Conservation (phyloP, 1,140 invertebrate species). For the Drosophila asahinai region DNA sequence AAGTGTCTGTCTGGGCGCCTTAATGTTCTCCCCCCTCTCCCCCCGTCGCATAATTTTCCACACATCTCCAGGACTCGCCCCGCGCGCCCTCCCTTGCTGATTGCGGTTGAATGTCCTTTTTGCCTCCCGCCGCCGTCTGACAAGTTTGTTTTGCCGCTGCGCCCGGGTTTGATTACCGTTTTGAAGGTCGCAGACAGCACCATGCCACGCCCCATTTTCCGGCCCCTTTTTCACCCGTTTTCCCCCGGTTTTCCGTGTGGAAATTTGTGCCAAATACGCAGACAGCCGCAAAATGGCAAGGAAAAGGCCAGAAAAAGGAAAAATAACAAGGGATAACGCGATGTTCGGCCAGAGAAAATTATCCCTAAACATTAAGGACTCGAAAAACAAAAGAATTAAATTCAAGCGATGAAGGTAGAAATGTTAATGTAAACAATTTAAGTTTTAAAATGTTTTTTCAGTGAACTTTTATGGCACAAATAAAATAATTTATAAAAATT, state of each 20-base stretch:
- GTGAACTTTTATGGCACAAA: no score
- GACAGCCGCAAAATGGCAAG: conserved; percentile 32
- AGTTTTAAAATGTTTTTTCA: no score
- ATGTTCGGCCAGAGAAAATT: not conserved
- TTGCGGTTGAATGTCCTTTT: conserved; percentile 67
- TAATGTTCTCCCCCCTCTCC: not conserved
- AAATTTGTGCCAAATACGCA: conserved; percentile 60
- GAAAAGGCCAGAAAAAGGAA: not conserved
- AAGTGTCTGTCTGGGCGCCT: conserved; percentile 35
- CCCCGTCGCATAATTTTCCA: not conserved
- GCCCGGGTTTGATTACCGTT: conserved; percentile 48
- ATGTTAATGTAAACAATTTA: no score
- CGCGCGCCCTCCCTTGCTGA: not conserved
- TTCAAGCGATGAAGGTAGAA: no score
- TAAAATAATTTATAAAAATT: no score
- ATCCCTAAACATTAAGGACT: not conserved
- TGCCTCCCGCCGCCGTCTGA: conserved; percentile 43
- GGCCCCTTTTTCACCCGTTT: not conserved
- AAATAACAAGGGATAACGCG: not conserved
- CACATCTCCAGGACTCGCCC: no score
- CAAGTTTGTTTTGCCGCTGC: conserved; percentile 60
- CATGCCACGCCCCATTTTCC: conserved; percentile 10
- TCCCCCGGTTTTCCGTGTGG: conserved; percentile 1
- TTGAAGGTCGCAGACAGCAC: conserved; percentile 72
- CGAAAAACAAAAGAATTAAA: not conserved